Evolutionary conservation across 1,140 invertebrate species (phyloP), one percentile per base, ranked within the genome.

Genomic region (Papilio glaucus): DNA sequence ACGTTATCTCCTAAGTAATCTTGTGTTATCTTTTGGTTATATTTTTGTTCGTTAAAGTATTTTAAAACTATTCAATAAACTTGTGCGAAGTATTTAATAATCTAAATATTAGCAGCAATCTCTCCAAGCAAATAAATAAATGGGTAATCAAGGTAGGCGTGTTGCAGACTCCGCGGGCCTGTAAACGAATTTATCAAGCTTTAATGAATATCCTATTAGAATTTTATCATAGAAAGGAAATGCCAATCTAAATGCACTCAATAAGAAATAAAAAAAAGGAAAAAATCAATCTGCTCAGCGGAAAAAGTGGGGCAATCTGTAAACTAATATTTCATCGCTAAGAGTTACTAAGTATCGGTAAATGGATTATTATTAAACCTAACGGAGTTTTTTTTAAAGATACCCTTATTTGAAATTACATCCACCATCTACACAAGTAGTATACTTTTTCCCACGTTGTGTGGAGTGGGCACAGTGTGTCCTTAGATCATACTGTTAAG

Each of bases 221-320:
- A 84, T 88, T 87, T 86, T 85, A 88, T 88, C 84, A 88, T 80
- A 82, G 82, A 71, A 80, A 74, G 76, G 83, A 90, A 88, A 88
- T 90, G 75, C 79, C 84, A 87, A 85, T 85, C 78, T 83, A 86
- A 90, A 87, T 84, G 82, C 76, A 79, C 74, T 80, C 69, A 79
- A 77, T 75, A 82, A 82, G 76, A 65, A 83, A 85, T 82, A 81
- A 84, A 86, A 82, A 79, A 21, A 57, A 33, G 29, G 77, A 71
- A 80, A 81, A 79, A 79, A 79, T 79, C 77, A 79, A 86, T 84
- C 79, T 78, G 63, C 73, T 42, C 62, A 72, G 72, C 76, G 75
- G 71, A 72, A 79, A 81, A 82, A 79, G 79, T 83, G 71, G 80
- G 80, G 69, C 81, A 83, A 76, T 84, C 81, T 83, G 78, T 85